Conservation (phyloP, 2,113 vertebrate species). For the Empidonax traillii region DNA sequence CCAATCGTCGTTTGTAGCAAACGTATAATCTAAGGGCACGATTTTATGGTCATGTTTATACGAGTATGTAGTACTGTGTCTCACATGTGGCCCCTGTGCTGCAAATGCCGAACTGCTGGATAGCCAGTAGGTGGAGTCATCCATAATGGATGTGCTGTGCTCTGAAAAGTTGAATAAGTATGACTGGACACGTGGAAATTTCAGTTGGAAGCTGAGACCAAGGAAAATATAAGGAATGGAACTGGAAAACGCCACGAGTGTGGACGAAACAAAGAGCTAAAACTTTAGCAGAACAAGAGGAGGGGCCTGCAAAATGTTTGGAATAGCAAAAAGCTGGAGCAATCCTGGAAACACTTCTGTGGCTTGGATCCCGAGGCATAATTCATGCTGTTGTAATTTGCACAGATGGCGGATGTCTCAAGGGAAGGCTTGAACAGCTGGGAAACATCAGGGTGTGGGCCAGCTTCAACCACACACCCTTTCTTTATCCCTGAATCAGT, state of each 20-base stretch:
- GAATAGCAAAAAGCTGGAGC: slow-evolving; percentile 44
- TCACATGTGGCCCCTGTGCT: background rate
- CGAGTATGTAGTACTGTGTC: fast-evolving
- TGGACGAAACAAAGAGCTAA: background rate
- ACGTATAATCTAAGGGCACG: background rate
- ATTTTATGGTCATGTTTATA: background rate
- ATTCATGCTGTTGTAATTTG: slow-evolving; percentile 38
- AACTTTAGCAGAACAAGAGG: slow-evolving; percentile 9
- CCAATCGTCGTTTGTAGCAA: background rate
- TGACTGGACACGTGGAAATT: background rate
- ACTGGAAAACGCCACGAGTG: background rate
- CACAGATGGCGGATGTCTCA: slow-evolving; percentile 9
- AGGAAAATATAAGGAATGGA: slow-evolving; percentile 51
- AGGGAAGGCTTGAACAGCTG: slow-evolving; percentile 45
- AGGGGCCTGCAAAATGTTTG: slow-evolving; percentile 44
- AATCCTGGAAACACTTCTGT: slow-evolving; percentile 17
- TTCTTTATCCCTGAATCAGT: background rate
- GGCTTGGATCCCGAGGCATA: slow-evolving; percentile 11
- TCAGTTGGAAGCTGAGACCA: background rate
- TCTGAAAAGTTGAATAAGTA: background rate
- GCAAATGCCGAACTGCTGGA: background rate
- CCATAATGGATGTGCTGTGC: background rate
- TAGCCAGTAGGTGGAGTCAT: slow-evolving; percentile 51
- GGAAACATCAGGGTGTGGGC: slow-evolving; percentile 55
- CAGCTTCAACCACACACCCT: background rate